Base-by-base conservation (phyloP, 2,797 vertebrate genomes). In the Chloroceryle amazona region DNA sequence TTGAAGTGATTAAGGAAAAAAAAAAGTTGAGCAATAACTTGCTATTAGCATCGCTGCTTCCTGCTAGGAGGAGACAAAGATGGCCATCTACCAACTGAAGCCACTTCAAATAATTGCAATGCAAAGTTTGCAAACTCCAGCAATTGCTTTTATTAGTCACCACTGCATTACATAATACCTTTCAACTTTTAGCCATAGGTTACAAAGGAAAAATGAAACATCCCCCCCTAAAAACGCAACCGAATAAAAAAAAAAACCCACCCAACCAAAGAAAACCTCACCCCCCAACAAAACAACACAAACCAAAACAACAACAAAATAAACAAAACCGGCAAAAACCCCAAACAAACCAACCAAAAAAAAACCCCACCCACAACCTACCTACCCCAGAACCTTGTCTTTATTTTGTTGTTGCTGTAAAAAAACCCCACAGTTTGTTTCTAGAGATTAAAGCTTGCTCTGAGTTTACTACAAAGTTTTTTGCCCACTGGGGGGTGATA, bases 401-500 rank as follows among this genome's bases (percentile, higher is more conserved):
- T 84, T 65, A 68, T 68, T 80, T 81, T 65, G 29, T 47, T 90
- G n/a, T 57, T 52, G 46, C 46, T 86, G 28, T 52, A 86, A 91
- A 93, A 67, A 0, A 15, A 66, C 35, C 58, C 58, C 23, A 29
- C 63, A 31, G 21, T 88, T 58, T 41, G 22, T 65, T 96, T 94
- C 91, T 89, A 55, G 66, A 90, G 95, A 90, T 89, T 35, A 94
- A 93, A 98, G 97, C 98, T 97, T 97, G 97, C 97, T 97, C 93
- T 96, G 96, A 97, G 97, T 98, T 99, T 98, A 99, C 98, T 98
- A 98, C 98, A 95, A 99, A 98, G 98, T 98, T 98, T 98, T 99
- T 98, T 98, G 99, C 99, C 99, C 99, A 98, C 99, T 99, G 99
- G 99, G 99, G 99, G 99, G 99, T 99, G 98, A 99, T 99, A 99